A percentile compares a stretch with the other conserved stretches of the same genome.
Evolutionary conservation across 2,888 invertebrate species (phyloP).

Genomic region (Leptinotarsa haldemani): DNA sequence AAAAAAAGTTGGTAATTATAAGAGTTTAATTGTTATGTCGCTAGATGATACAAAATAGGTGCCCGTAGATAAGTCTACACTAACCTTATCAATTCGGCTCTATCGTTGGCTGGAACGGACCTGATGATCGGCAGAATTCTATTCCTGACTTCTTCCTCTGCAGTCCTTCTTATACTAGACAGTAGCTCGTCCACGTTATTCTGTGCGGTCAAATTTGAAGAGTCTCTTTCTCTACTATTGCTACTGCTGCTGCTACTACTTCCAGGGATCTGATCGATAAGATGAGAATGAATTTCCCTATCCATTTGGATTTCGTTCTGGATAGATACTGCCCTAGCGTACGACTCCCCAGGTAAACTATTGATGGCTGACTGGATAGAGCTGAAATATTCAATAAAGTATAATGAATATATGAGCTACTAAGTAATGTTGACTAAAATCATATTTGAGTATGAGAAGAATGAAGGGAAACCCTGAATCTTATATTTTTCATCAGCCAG

Average conservation of each 20-base stretch:
- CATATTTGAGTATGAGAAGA: too few species aligned
- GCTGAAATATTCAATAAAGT: too few species aligned
- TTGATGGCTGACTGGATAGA: too few species aligned
- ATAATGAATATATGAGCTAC: too few species aligned
- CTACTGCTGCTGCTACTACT: background rate
- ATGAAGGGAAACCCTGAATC: too few species aligned
- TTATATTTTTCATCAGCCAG: too few species aligned
- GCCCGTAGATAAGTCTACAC: background rate
- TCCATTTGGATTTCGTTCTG: constrained; percentile 1
- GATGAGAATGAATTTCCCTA: constrained; percentile 21
- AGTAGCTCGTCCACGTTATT: constrained; percentile 49
- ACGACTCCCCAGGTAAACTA: too few species aligned
- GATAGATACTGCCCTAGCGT: background rate
- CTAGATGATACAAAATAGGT: too few species aligned
- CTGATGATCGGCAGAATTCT: constrained; percentile 57
- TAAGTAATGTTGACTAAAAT: too few species aligned
- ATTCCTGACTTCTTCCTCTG: constrained; percentile 54
- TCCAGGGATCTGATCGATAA: constrained; percentile 23
- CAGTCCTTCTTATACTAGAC: constrained; percentile 52
- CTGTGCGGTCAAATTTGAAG: constrained; percentile 21
- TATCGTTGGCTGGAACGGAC: constrained; percentile 55
- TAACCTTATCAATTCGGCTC: constrained; percentile 56
- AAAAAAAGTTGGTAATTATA: background rate
- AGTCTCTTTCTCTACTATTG: background rate
- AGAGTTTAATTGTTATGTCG: too few species aligned